Evolutionary conservation across 2,888 invertebrate genomes (phyloP), one percentile per base, ranked within the genome.

Genomic region (Sinohyriopsis cumingii): DNA sequence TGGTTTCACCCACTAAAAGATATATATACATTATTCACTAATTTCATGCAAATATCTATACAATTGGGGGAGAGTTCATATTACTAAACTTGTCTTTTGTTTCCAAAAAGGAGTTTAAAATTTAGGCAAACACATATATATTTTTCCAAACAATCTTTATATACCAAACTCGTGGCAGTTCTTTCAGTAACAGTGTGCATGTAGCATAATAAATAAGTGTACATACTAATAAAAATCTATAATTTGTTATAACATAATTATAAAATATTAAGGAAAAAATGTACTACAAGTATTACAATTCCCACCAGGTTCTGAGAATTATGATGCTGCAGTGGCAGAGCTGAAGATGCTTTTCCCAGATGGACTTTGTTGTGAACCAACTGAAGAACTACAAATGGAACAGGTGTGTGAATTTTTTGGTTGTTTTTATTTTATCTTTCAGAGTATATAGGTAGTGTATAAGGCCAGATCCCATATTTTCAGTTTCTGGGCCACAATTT

Each of bases 301-400:
- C 22, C 18, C 18, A 45, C 24, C 68, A 87, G 86, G 77, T 54
- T 85, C 86, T 22, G 63, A 60, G 45, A 78, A 72, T 54, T 86
- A 85, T 67, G 54, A 65, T 9, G 73, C 75, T n/a, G 79, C 86
- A 1, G 77, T 87, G 12, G 65, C 75, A 24, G 87, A 87, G 56
- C 72, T 78, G 70, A 83, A 81, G 60, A 25, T 68, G 20, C 84
- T 87, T 70, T 89, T 88, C 72, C 84, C 86, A 28, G 84, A 84
- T 68, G 88, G 88, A 59, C 69, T 88, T 18, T 86, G 88, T 68
- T 88, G 88, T 77, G 69, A 80, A 57, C 68, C 74, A 18, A 82
- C 76, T 33, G 73, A 72, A 18, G 75, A 82, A 33, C 64, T 84
- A 24, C 65, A 65, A 45, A 60, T 55, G 24, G 82, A 84, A 63